Percentiles rank a stretch among this genome's conserved stretches.
phyloP scores from a whole-genome alignment of 1,140 invertebrate species.

The Diplogasteroides magnus region DNA sequence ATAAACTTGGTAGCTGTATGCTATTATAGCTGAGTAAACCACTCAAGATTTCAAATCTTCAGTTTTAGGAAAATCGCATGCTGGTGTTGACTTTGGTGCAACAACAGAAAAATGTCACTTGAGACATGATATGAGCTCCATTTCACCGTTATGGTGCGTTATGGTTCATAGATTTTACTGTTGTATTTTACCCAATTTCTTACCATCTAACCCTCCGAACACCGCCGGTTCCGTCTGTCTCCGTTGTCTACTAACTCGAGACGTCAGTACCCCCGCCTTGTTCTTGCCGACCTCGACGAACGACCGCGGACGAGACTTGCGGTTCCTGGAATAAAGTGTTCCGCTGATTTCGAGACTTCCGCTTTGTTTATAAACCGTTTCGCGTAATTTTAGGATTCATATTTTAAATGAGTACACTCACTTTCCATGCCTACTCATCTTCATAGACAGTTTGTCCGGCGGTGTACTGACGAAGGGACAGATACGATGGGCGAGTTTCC shows the following conservation, averaged over 20 bases:
- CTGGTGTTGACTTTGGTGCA: neutral
- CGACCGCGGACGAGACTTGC: slow-evolving; percentile 33
- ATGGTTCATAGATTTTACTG: too few species aligned
- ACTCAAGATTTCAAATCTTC: neutral
- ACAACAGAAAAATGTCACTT: neutral
- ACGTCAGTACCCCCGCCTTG: slow-evolving; percentile 24
- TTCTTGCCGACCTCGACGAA: slow-evolving; percentile 21
- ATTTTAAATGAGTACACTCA: too few species aligned
- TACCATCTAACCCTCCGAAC: slow-evolving; percentile 13
- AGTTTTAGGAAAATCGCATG: neutral
- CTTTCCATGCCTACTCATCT: slow-evolving; percentile 17
- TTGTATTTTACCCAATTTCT: too few species aligned
- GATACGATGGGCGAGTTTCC: slow-evolving; percentile 11
- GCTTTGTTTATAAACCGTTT: too few species aligned
- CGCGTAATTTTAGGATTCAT: too few species aligned
- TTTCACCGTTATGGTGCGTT: too few species aligned
- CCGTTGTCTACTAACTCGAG: slow-evolving; percentile 16
- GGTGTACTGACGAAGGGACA: slow-evolving; percentile 35
- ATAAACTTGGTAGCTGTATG: too few species aligned
- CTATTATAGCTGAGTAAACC: too few species aligned
- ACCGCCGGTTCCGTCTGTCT: slow-evolving; percentile 40
- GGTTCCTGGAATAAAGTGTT: slow-evolving; percentile 19
- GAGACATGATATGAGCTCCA: too few species aligned
- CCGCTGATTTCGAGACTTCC: too few species aligned
- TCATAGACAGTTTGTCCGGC: slow-evolving; percentile 31